Evolutionary conservation across 1,140 invertebrate genomes (phyloP).

Genomic region (Bombus breviceps): DNA sequence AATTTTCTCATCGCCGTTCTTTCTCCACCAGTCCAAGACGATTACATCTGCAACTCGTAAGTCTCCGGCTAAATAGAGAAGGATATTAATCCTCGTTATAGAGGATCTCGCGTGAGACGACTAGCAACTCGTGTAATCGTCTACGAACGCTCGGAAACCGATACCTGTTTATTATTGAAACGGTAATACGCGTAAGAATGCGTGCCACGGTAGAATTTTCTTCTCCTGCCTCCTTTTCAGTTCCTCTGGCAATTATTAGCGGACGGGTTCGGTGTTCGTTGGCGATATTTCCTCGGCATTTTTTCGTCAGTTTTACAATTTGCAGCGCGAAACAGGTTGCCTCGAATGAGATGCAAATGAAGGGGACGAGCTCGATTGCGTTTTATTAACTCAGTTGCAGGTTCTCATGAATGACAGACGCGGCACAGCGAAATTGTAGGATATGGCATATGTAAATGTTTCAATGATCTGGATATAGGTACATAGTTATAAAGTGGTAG

Average conservation of each 20-base stretch:
- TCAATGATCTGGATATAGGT: too few species aligned
- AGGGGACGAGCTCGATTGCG: background rate
- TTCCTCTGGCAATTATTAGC: background rate
- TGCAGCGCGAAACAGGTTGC: background rate
- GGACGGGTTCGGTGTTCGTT: background rate
- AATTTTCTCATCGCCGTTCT: conserved; percentile 51
- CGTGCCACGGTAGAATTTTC: conserved; percentile 1
- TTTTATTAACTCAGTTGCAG: background rate
- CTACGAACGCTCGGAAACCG: conserved; percentile 5
- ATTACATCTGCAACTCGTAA: conserved; percentile 33
- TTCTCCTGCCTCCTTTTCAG: background rate
- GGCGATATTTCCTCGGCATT: background rate
- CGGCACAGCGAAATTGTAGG: background rate
- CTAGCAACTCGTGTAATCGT: conserved; percentile 32
- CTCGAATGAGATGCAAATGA: background rate
- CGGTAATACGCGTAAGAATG: conserved; percentile 8
- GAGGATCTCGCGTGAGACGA: conserved; percentile 25
- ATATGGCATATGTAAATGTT: background rate
- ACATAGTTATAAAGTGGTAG: too few species aligned
- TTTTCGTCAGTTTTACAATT: background rate
- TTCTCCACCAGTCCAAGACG: conserved; percentile 17
- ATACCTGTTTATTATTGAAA: conserved; percentile 49
- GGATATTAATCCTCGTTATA: conserved; percentile 59
- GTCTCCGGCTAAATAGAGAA: conserved; percentile 27
- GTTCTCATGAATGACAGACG: background rate